phyloP scores from a whole-genome alignment of 2,113 vertebrate genomes.

The Platycercus adscitus region DNA sequence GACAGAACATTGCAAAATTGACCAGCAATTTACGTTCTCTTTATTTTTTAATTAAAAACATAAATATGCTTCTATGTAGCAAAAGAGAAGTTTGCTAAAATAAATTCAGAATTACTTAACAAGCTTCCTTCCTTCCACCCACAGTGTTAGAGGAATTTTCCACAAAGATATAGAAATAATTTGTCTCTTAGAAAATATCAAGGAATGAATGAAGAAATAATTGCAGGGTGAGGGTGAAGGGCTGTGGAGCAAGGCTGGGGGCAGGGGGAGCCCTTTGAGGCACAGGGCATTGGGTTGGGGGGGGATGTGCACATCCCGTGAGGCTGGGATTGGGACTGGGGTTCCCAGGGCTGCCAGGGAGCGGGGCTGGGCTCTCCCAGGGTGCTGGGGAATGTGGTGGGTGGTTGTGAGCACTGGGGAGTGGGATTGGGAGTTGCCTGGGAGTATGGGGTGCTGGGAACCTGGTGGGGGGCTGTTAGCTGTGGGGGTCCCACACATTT shows the following conservation, averaged over 20 bases:
- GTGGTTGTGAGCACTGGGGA: not conserved
- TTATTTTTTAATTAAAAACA: slow-evolving; percentile 65
- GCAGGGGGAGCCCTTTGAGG: not conserved
- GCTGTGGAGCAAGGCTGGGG: not conserved
- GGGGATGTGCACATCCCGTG: not conserved
- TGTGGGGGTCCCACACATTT: not conserved
- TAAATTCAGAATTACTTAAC: slow-evolving; percentile 2
- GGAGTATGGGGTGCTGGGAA: not conserved
- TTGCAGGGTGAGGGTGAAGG: not conserved
- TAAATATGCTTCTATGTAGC: slow-evolving; percentile 36
- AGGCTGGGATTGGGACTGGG: not conserved
- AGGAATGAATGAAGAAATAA: not conserved
- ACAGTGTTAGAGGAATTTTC: slow-evolving; percentile 9
- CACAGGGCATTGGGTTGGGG: not conserved
- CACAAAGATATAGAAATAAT: not conserved
- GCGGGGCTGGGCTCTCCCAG: not conserved
- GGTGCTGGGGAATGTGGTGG: not conserved
- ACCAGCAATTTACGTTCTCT: slow-evolving; percentile 42
- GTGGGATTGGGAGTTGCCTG: no score
- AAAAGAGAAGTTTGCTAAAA: slow-evolving; percentile 9
- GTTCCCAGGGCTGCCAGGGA: not conserved
- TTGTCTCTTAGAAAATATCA: not conserved
- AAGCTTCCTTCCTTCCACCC: not conserved
- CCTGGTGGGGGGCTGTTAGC: not conserved
- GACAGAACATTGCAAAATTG: slow-evolving; percentile 35